Base-by-base conservation (phyloP, 2,113 vertebrate species). In the Trematomus loennbergii region DNA sequence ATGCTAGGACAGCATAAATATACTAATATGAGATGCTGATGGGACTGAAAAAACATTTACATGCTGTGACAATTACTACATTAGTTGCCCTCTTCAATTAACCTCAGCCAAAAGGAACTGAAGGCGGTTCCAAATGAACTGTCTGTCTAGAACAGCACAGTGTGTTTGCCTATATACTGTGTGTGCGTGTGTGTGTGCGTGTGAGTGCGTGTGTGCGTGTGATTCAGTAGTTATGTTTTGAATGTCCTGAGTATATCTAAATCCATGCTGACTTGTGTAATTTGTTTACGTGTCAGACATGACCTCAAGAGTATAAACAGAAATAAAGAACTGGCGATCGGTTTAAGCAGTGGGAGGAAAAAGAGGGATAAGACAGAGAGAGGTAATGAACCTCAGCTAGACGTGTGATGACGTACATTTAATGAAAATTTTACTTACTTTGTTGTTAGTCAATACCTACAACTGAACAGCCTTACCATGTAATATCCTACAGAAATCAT, bases 71-170 rank as follows among this genome's bases (percentile, higher is more conserved):
- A 91, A 89, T 89, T 83, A 84, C 79, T 12, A 61, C 77, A 82
- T 87, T 85, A 88, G 81, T 87, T 85, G 29, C 87, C 84, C 66
- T 78, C 87, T 84, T 86, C 88, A 89, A 90, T 87, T 79, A 91
- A 83, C 79, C 85, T 79, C 62, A 63, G 50, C 71, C 63, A 10
- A 85, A 85, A 55, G 71, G 78, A 67, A 81, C 78, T 87, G 63
- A 82, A 67, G 79, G 83, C 76, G 71, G 77, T 57, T 85, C 77
- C 79, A 80, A 87, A 90, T 84, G 77, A 85, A 87, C 83, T 74
- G 74, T 55, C 87, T 84, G 75, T 61, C 54, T 82, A 72, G 53
- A 85, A 61, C 52, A 0, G 16, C 67, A 54, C 72, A 83, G 75
- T 20, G 54, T 66, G 65, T 64, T 20, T 75, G 43, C 43, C 43